These are phyloP conservation scores for Meteorus sp. DNA, from an alignment of 1,140 invertebrate genomes.

Conservation along the genomic window DNA sequence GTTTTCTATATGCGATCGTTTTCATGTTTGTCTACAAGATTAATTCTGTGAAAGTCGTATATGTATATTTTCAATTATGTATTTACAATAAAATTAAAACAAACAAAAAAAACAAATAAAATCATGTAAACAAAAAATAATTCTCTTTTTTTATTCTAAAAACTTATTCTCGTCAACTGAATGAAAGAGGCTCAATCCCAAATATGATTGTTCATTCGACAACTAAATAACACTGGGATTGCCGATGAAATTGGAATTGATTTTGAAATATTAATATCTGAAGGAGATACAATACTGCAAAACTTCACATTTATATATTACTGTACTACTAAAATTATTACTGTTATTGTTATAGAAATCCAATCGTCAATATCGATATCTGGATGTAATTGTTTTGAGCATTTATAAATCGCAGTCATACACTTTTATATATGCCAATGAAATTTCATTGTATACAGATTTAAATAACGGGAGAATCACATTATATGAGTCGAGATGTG, in stretches of 20 bases:
- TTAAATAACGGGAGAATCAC: too few relatives aligned
- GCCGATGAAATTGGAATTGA: neutral
- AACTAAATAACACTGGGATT: conserved; percentile 1
- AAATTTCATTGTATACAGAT: too few relatives aligned
- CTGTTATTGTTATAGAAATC: too few relatives aligned
- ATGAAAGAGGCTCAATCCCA: too few relatives aligned
- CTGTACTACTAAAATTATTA: conserved; percentile 35
- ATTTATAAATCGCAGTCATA: too few relatives aligned
- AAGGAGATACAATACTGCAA: conserved; percentile 34
- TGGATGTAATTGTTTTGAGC: too few relatives aligned
- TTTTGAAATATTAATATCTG: conserved; percentile 3
- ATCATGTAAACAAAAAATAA: too few relatives aligned
- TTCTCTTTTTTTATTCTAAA: too few relatives aligned
- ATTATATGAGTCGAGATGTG: conserved; percentile 28
- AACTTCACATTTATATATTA: conserved; percentile 27
- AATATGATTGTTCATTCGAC: conserved; percentile 18
- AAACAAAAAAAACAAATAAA: neutral
- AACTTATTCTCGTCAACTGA: too few relatives aligned
- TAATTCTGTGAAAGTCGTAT: conserved; percentile 10
- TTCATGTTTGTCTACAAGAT: conserved; percentile 18
- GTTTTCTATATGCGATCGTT: conserved; percentile 14
- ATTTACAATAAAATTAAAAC: neutral
- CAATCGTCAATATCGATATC: too few relatives aligned
- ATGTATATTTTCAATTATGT: conserved; percentile 6
- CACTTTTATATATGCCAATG: too few relatives aligned